Base-by-base conservation (phyloP, 2,113 vertebrate species). In the Euleptes europaea region DNA sequence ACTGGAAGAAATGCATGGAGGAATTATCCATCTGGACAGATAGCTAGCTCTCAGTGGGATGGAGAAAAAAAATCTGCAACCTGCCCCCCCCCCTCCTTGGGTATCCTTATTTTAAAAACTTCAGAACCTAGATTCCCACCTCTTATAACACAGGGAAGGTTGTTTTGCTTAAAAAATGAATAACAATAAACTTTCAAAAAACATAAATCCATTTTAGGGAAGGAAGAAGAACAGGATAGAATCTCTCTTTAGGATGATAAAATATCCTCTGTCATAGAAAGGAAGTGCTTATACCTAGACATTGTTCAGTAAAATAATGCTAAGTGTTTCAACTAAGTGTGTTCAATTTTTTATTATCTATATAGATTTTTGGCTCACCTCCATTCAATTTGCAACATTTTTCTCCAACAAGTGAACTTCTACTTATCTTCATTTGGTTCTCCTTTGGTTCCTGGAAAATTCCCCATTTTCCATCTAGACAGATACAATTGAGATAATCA, bases 391-490 rank as follows among this genome's bases (percentile, higher is more conserved):
- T 26, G 21, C 15, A 0, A 0, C 80, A 69, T 13, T 80, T 82
- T 88, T 78, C 28, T 87, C 13, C 51, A 82, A 17, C 1, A 66
- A 44, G 47, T 49, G 19, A 83, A 78, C 15, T 57, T 90, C 44
- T 57, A 57, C 10, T 84, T 23, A 72, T 38, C 12, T 73, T 82
- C 10, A 76, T 51, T 90, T 47, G 4, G 40, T 38, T 66, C 80
- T 76, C 0, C 49, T 83, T 35, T 35, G 4, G 1, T 67, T 90
- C 74, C 88, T 84, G 5, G 85, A 87, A 92, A 89, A 94, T 78
- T 80, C 70, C 82, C 14, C 57, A 49, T 51, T 69, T 15, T 73
- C 44, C 38, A 88, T 76, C 44, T 38, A 88, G 88, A 84, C 0
- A 85, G 35, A 70, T 84, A 82, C 13, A 80, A 81, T 83, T 82